These are phyloP conservation scores for Lithosia quadra DNA, from an alignment of 2,888 invertebrate species.

Conservation along the genomic window DNA sequence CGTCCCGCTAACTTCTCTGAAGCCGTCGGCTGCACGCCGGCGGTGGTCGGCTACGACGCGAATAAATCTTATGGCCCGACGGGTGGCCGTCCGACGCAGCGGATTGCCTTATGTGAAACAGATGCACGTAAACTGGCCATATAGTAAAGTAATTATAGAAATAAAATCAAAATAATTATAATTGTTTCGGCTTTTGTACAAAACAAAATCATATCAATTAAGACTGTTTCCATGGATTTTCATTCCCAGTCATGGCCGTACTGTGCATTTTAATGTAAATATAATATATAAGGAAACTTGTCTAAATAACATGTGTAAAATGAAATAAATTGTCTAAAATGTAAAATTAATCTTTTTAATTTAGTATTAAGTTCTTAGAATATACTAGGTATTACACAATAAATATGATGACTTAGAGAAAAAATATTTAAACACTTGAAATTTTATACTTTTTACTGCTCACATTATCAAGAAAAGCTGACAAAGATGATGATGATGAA, in stretches of 20 bases:
- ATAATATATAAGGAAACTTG: constrained; percentile 76
- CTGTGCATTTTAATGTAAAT: constrained; percentile 84
- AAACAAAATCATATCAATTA: constrained; percentile 68
- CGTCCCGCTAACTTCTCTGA: not conserved
- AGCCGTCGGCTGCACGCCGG: not conserved
- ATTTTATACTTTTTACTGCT: too few relatives aligned
- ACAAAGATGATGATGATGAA: too few relatives aligned
- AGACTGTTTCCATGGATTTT: constrained; percentile 67
- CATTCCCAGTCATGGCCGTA: constrained; percentile 67
- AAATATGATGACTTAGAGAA: not conserved
- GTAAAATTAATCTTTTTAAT: constrained; percentile 58
- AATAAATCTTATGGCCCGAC: not conserved
- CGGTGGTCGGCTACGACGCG: too few relatives aligned
- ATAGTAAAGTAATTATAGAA: constrained; percentile 61
- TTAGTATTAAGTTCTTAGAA: constrained; percentile 17
- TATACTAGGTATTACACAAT: not conserved
- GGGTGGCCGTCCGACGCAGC: not conserved
- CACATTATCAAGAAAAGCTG: too few relatives aligned
- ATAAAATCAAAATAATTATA: constrained; percentile 51
- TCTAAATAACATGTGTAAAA: constrained; percentile 85
- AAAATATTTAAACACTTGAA: too few relatives aligned
- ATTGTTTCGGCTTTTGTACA: constrained; percentile 67
- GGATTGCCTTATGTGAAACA: not conserved
- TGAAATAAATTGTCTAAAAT: constrained; percentile 85
- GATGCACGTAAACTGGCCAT: constrained; percentile 27